Conservation (phyloP, 2,888 invertebrate genomes). For the Machimus rusticus region DNA sequence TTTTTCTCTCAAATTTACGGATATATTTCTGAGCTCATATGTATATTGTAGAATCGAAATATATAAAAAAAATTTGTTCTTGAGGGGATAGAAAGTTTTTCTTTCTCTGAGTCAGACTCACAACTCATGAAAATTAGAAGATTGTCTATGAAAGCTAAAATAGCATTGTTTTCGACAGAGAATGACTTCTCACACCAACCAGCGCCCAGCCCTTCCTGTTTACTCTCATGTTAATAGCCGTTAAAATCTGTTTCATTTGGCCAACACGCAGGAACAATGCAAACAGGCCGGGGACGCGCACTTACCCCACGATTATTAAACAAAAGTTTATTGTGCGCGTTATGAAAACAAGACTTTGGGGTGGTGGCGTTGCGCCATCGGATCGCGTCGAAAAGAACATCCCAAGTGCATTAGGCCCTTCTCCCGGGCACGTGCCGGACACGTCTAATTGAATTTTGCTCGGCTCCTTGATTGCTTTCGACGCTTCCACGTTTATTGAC, state of each 20-base stretch:
- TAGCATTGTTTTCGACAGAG: background rate
- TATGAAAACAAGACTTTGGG: background rate
- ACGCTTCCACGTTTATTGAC: conserved; percentile 10
- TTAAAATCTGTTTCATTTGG: background rate
- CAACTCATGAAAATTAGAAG: background rate
- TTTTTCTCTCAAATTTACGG: too few species aligned
- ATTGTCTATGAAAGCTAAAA: background rate
- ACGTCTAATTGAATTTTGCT: conserved; percentile 13
- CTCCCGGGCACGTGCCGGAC: conserved; percentile 9
- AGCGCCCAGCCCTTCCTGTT: background rate
- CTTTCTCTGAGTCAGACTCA: background rate
- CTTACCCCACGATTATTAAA: background rate
- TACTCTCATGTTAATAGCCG: background rate
- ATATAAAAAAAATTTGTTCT: too few species aligned
- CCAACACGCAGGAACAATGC: background rate
- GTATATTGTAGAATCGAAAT: too few species aligned
- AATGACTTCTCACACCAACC: background rate
- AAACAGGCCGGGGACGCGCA: background rate
- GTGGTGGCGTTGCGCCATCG: background rate
- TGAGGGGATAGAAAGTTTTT: too few species aligned
- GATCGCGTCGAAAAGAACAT: conserved; percentile 21
- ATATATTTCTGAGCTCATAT: too few species aligned
- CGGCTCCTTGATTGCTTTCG: conserved; percentile 2
- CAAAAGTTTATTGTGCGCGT: background rate
- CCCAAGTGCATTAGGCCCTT: conserved; percentile 18